Percentiles rank a stretch among this genome's conserved stretches.
Evolutionary conservation across 2,113 vertebrate species (phyloP).

Genomic region (Myanophis thanlyinensis): DNA sequence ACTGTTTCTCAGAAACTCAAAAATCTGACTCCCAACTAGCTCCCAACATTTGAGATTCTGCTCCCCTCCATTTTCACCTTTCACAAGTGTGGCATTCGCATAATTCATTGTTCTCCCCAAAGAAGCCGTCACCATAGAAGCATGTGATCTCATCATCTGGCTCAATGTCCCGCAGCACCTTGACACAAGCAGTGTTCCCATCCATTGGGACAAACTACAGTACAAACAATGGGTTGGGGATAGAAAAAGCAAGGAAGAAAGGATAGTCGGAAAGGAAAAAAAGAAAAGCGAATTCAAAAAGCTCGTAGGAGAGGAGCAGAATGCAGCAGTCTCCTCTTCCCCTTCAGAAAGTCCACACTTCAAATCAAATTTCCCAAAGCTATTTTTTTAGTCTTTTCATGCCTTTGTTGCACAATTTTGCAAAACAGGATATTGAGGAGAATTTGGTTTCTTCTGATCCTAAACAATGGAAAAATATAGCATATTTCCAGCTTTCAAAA

Average conservation of each 20-base stretch:
- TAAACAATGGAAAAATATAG: background rate
- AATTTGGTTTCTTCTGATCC: background rate
- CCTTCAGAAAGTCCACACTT: background rate
- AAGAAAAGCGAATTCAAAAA: background rate
- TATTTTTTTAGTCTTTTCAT: too few relatives aligned
- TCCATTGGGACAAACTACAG: conserved; percentile 82
- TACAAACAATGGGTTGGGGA: background rate
- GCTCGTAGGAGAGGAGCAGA: too few relatives aligned
- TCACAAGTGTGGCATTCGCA: conserved; percentile 93
- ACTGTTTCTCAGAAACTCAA: background rate
- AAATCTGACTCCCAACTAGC: background rate
- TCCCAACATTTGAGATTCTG: background rate
- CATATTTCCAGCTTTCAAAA: background rate
- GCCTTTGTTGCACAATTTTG: background rate
- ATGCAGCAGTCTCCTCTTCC: background rate
- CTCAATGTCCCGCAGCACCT: conserved; percentile 86
- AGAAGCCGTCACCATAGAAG: conserved; percentile 93
- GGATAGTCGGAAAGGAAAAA: background rate
- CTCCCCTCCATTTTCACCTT: conserved; percentile 70
- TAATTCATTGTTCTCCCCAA: conserved; percentile 90
- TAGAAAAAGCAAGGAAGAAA: too few relatives aligned
- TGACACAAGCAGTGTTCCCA: conserved; percentile 85
- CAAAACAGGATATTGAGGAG: background rate
- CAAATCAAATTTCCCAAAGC: background rate
- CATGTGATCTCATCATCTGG: conserved; percentile 92